Percentiles rank a stretch among this genome's conserved stretches.
Conservation (phyloP, 2,888 invertebrate genomes). For the Cheilosia vernalis region DNA sequence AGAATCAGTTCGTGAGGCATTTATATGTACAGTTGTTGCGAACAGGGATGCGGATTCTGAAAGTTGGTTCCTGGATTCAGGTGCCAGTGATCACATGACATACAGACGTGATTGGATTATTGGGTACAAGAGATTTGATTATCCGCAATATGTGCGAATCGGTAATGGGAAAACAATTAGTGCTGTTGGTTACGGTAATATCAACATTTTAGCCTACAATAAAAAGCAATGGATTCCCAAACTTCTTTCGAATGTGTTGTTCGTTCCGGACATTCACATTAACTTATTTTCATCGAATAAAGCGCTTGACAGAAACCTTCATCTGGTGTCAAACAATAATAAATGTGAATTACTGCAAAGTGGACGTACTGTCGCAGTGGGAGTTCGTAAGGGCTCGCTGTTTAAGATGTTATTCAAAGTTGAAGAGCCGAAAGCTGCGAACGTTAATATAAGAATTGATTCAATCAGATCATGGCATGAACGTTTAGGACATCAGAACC, state of each 20-base stretch:
- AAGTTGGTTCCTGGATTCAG: conserved; percentile 33
- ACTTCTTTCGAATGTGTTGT: conserved; percentile 58
- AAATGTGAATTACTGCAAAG: conserved; percentile 53
- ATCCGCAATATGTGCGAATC: not conserved
- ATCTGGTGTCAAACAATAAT: conserved; percentile 37
- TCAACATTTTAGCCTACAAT: conserved; percentile 11
- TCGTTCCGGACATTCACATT: conserved; percentile 68
- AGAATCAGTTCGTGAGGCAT: conserved; percentile 2
- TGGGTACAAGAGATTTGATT: not conserved
- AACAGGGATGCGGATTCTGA: conserved; percentile 26
- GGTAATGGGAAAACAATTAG: conserved; percentile 15
- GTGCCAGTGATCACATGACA: conserved; percentile 32
- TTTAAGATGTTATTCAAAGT: conserved; percentile 66
- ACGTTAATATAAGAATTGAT: conserved; percentile 36
- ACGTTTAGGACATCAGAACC: conserved; percentile 74
- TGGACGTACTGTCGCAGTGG: conserved; percentile 27
- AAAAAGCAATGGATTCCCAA: not conserved
- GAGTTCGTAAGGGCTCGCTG: conserved; percentile 33
- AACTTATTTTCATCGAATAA: conserved; percentile 74
- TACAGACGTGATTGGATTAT: conserved; percentile 7
- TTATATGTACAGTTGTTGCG: conserved; percentile 3
- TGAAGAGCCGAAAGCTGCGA: conserved; percentile 7
- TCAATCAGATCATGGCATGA: conserved; percentile 76
- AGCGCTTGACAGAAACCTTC: conserved; percentile 67
- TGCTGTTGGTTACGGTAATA: conserved; percentile 4